Percentiles rank a stretch among this genome's conserved stretches.
Conservation (phyloP, 2,888 invertebrate species). For the Drosophila maculinotata region DNA sequence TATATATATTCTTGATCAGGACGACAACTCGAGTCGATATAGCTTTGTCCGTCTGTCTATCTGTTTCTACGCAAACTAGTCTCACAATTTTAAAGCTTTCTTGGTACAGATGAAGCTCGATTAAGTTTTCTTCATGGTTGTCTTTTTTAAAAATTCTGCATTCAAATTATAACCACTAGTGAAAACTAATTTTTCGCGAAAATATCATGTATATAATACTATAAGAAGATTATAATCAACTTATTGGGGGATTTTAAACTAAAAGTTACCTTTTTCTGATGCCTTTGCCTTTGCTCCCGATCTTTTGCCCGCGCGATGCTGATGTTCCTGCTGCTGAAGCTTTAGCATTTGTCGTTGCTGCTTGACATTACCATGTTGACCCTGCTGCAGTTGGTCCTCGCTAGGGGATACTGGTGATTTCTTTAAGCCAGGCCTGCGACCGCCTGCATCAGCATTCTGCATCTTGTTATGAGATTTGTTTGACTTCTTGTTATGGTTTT, state of each 20-base stretch:
- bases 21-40: too few species aligned
- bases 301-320: conserved; percentile 75
- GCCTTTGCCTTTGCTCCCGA: conserved; percentile 63
- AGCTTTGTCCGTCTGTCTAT: too few species aligned
- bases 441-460: conserved; percentile 30
- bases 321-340: conserved; percentile 70
- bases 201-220: too few species aligned
- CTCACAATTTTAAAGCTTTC: too few species aligned
- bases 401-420: conserved; percentile 42
- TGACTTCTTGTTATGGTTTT: conserved; percentile 79
- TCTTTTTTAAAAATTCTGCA: too few species aligned
- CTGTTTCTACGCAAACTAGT: too few species aligned
- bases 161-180: too few species aligned
- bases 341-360: conserved; percentile 78
- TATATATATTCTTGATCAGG: too few species aligned
- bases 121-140: too few species aligned
- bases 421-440: conserved; percentile 47
- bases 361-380: conserved; percentile 60
- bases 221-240: background rate
- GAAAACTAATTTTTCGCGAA: too few species aligned
- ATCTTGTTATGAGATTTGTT: conserved; percentile 63
- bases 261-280: conserved; percentile 57
- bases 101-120: too few species aligned
- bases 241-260: background rate
- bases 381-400: conserved; percentile 59